These are phyloP conservation scores for Adoxophyes honmai DNA, from an alignment of 1,140 invertebrate species.

Conservation along the genomic window DNA sequence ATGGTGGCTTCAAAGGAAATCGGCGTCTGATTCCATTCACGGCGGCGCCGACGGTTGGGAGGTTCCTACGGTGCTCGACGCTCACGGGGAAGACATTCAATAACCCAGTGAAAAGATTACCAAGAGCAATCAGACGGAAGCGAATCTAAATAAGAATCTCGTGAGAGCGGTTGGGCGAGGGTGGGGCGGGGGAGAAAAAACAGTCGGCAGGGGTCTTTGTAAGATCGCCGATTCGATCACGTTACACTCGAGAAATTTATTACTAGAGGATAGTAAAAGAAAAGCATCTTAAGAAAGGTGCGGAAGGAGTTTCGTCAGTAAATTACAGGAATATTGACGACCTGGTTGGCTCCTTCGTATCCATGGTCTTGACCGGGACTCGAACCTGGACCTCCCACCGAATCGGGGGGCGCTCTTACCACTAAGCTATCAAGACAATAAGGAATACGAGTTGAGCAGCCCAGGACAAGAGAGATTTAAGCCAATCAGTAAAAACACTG, in stretches of 20 bases:
- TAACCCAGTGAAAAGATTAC: constrained; percentile 76
- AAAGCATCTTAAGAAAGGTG: constrained; percentile 32
- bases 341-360: constrained; percentile 39
- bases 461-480: constrained; percentile 12
- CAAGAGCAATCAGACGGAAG: constrained; percentile 76
- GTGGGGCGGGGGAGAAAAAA: constrained; percentile 56
- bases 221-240: constrained; percentile 65
- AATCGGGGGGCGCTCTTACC: constrained; percentile 66
- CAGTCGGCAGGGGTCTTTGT: constrained; percentile 63
- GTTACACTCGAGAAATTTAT: constrained; percentile 62
- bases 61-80: constrained; percentile 55
- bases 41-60: constrained; percentile 33
- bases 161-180: constrained; percentile 59
- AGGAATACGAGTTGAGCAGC: constrained; percentile 43
- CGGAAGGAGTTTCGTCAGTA: constrained; percentile 33
- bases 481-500: constrained; percentile 18
- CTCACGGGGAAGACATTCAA: constrained; percentile 73
- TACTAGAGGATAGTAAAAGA: constrained; percentile 12
- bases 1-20: constrained; percentile 53
- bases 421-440: constrained; percentile 76
- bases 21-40: constrained; percentile 47
- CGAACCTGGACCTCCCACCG: constrained; percentile 72
- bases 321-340: constrained; percentile 12
- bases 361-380: constrained; percentile 73
- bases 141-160: constrained; percentile 77